Evolutionary conservation across 2,113 vertebrate species (phyloP), one percentile per base, ranked within the genome.

Genomic region (Odobenus rosmarus): DNA sequence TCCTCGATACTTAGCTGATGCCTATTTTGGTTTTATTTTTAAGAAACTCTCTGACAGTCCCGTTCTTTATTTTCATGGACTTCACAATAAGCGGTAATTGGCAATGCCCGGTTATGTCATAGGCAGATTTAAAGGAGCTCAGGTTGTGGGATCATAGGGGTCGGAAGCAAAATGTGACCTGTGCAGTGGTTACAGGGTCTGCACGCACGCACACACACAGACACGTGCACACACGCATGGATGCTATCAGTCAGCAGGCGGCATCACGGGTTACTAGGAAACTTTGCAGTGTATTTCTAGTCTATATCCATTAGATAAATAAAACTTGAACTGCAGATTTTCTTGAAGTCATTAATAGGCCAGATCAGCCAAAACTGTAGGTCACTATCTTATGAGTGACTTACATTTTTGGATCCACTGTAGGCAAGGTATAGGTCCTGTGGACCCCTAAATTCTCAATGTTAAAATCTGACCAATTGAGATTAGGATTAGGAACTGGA

Each of bases 171-270:
- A 81, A 46, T 0, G 19, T 2, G 21, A 28, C 1, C 0, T 31
- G 36, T 13, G 3, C 46, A 13, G 9, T 4, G 24, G 14, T 39
- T 49, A 19, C 1, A 4, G 4, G 1, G n/a, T 11, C 49, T 12
- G 28, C 42, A 16, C 4, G 13, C 72, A 76, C 21, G 10, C 7
- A 1, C 69, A 15, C 33, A 24, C 79, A 10, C n/a, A 71, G 9
- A 23, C 69, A 19, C 2, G 49, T 15, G 4, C 5, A 76, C 7
- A 11, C 33, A 57, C 3, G 9, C 51, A 24, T 33, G 7, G 1
- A 12, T 9, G 16, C 24, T 14, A 49, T 28, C 42, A 9, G 24
- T 49, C 26, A 42, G 39, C 39, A 19, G 13, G 7, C 24, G 51
- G 13, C 26, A 18, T 42, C 39, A 46, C 16, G 1, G 5, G 3